These are phyloP conservation scores for Clupea harengus DNA, from an alignment of 2,113 vertebrate genomes.

Conservation along the genomic window DNA sequence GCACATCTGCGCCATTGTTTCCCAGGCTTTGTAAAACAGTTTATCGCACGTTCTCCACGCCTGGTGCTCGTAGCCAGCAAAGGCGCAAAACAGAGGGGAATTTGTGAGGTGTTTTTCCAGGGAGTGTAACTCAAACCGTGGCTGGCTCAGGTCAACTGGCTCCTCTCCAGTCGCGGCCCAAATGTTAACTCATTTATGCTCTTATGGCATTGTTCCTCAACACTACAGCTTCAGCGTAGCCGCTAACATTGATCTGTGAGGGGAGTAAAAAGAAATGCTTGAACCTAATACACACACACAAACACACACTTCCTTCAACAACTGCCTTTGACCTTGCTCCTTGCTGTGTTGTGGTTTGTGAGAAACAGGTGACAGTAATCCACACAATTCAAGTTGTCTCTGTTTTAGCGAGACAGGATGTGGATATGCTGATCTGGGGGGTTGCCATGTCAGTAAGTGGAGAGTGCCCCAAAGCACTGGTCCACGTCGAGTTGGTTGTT, in stretches of 20 bases:
- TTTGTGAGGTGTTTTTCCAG: conserved; percentile 32
- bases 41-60: background rate
- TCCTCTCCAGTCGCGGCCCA: conserved; percentile 7
- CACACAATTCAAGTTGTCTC: background rate
- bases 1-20: conserved; percentile 9
- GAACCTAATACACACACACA: background rate
- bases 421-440: background rate
- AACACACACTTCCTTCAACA: background rate
- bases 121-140: conserved; percentile 42
- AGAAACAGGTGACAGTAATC: background rate
- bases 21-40: background rate
- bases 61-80: conserved; percentile 12
- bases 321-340: background rate
- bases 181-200: conserved; percentile 16
- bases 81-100: conserved; percentile 39
- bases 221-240: background rate
- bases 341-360: background rate
- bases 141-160: conserved; percentile 16
- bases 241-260: background rate
- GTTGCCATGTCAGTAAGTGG: background rate
- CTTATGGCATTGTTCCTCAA: background rate
- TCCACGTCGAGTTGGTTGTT: background rate
- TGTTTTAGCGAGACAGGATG: background rate
- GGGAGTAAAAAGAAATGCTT: background rate
- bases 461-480: background rate